Evolutionary conservation across 2,113 vertebrate species (phyloP).

Genomic region (Gopherus flavomarginatus): DNA sequence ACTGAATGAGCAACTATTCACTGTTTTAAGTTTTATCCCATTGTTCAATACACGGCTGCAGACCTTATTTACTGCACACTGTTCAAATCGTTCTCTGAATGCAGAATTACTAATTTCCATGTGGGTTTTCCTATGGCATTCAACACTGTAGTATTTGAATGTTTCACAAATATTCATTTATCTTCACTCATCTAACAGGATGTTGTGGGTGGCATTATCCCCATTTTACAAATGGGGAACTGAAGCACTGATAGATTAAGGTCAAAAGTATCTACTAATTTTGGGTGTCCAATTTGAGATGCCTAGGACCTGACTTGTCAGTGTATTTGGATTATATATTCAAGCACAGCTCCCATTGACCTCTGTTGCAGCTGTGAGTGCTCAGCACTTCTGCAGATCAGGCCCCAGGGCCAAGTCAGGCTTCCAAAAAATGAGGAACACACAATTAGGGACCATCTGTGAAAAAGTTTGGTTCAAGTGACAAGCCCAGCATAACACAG

Average conservation of each 20-base stretch:
- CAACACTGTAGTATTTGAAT: neutral
- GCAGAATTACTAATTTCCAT: neutral
- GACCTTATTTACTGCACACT: neutral
- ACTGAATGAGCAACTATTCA: neutral
- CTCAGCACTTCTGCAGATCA: neutral
- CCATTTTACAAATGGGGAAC: neutral
- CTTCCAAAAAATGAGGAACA: neutral
- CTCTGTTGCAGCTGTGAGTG: fast-evolving
- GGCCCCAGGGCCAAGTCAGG: neutral
- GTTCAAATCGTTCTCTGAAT: neutral
- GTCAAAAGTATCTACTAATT: neutral
- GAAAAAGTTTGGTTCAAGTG: neutral
- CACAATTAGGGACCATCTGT: neutral
- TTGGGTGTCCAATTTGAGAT: neutral
- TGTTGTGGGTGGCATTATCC: neutral
- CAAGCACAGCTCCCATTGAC: neutral
- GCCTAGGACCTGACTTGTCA: neutral
- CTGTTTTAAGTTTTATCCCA: neutral
- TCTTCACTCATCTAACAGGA: neutral
- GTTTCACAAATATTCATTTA: neutral
- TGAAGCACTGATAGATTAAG: neutral
- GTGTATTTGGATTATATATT: neutral
- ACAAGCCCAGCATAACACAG: neutral
- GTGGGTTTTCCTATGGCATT: neutral
- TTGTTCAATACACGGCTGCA: neutral